phyloP scores from a whole-genome alignment of 2,113 vertebrate species.

The Archilochus colubris region DNA sequence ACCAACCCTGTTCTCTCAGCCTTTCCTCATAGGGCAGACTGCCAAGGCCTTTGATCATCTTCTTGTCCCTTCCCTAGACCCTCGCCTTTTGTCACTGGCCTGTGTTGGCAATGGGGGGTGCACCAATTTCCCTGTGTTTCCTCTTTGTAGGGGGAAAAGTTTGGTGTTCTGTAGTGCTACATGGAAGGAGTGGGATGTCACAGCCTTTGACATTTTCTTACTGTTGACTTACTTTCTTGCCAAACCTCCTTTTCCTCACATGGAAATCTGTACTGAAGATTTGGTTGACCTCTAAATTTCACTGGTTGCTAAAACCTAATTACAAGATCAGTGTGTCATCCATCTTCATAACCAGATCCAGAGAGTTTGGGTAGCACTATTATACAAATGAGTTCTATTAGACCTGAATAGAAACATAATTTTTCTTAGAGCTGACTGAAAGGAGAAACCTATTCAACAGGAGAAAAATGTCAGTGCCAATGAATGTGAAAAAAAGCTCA shows the following conservation, averaged over 20 bases:
- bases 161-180: not conserved
- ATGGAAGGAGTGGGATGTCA: not conserved
- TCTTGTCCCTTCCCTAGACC: too few relatives aligned
- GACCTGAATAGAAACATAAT: not conserved
- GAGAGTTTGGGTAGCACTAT: not conserved
- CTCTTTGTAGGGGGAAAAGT: not conserved
- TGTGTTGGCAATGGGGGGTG: not conserved
- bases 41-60: too few relatives aligned
- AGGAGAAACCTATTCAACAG: not conserved
- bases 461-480: not conserved
- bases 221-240: not conserved
- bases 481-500: rapidly evolving
- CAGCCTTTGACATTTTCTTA: not conserved
- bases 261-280: too few relatives aligned
- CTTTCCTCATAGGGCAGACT: too few relatives aligned
- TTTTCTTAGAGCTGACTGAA: not conserved
- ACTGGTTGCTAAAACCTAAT: not conserved
- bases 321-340: not conserved
- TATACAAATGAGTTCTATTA: not conserved
- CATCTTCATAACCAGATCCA: rapidly evolving
- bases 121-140: rapidly evolving
- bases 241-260: not conserved
- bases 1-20: too few relatives aligned
- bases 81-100: too few relatives aligned
- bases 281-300: not conserved